Evolutionary conservation across 1,140 invertebrate species (phyloP), one percentile per base, ranked within the genome.

Genomic region (Drosophila azteca): DNA sequence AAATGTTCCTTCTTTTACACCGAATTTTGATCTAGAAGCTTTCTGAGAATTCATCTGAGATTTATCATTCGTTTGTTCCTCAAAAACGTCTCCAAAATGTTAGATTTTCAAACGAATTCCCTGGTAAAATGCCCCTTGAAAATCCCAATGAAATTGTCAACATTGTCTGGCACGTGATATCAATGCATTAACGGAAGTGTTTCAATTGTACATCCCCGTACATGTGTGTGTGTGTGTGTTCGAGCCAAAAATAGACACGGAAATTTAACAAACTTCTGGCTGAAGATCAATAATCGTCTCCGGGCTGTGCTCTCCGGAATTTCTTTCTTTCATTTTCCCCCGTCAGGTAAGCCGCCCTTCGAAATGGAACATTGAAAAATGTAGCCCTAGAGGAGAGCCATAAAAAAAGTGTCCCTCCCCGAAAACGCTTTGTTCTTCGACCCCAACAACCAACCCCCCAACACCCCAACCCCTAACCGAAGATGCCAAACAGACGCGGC

Each of bases 401-500:
- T 71, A 68, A 76, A 67, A 71, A 65, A 46, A 39, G 49, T 43
- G 55, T 48, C 55, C 44, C 13, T 13, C 35, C 9, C 35, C 3
- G 35, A 39, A 39, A 39, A 39, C 35, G 35, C 35, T 39, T 39
- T 39, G 35, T 58, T 61, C 60, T 65, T 66, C 52, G 22, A 15
- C 50, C 24, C 20, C 50, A 62, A 63, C n/a, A n/a, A n/a, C n/a
- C n/a, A n/a, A n/a, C n/a, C n/a, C n/a, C n/a, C n/a, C n/a, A n/a
- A n/a, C n/a, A n/a, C 17, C 17, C 17, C 17, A 20, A 20, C 17
- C 50, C 24, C 20, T 26, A 62, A 63, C 60, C 61, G 15, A 64
- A 79, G 77, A 79, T 79, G 83, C 82, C 83, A 88, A 88, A 88
- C 83, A 88, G 84, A 88, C 83, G 76, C 84, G 73, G 49, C 84